Evolutionary conservation across 2,797 vertebrate species (phyloP).

Genomic region (Malacoraja senta): DNA sequence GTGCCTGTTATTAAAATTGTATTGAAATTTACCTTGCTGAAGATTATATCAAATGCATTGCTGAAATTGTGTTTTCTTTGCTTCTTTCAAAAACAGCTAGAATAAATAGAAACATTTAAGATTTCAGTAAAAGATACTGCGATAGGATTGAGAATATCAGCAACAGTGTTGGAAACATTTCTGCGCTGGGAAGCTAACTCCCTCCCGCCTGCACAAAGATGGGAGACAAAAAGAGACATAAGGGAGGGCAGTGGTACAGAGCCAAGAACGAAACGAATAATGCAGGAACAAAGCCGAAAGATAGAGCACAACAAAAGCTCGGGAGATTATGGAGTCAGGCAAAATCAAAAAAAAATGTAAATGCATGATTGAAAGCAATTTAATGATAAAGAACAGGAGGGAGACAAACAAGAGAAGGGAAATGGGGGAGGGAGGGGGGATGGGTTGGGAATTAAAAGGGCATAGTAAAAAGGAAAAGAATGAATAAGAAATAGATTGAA

Average conservation of each 20-base stretch:
- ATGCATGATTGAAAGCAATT: not conserved
- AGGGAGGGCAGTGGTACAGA: too few species aligned
- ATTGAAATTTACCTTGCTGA: not conserved
- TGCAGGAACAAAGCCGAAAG: not conserved
- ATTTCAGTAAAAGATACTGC: slow-evolving; percentile 3
- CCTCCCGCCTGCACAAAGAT: too few species aligned
- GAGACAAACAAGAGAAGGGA: not conserved
- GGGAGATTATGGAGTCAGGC: not conserved
- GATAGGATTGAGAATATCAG: not conserved
- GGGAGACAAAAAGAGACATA: not conserved
- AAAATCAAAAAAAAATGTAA: slow-evolving; percentile 4
- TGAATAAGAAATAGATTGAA: not conserved
- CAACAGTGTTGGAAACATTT: not conserved
- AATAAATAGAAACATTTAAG: not conserved
- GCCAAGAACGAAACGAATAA: not conserved
- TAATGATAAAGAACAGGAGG: not conserved
- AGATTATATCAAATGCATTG: not conserved
- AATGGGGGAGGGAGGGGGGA: not conserved
- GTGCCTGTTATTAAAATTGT: not conserved
- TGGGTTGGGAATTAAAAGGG: not conserved
- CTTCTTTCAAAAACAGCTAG: not conserved
- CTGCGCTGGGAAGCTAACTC: not conserved
- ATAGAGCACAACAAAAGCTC: slow-evolving; percentile 3
- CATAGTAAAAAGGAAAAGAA: not conserved
- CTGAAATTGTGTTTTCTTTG: not conserved